These are phyloP conservation scores for Poeciliopsis prolifica DNA, from an alignment of 2,113 vertebrate species.

Conservation along the genomic window DNA sequence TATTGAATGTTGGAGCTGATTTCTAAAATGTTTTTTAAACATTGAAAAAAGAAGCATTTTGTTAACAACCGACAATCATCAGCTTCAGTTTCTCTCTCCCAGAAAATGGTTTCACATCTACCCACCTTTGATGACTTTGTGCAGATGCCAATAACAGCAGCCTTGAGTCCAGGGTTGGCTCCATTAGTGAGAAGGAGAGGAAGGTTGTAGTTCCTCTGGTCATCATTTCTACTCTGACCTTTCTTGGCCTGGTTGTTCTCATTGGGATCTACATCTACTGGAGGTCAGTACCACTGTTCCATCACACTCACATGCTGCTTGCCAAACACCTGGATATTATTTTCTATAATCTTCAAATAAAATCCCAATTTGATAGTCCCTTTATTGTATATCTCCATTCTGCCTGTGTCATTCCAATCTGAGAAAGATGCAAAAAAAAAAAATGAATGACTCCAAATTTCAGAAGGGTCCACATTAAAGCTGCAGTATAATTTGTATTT, in stretches of 20 bases:
- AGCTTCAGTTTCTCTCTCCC: constrained; percentile 44
- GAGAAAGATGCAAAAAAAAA: too few relatives aligned
- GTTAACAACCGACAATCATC: neutral
- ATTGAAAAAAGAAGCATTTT: too few relatives aligned
- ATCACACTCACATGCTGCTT: too few relatives aligned
- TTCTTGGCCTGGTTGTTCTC: constrained; percentile 91
- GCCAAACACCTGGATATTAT: neutral
- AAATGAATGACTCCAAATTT: too few relatives aligned
- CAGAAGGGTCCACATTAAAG: too few relatives aligned
- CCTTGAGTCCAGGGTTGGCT: constrained; percentile 92
- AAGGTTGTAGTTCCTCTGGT: constrained; percentile 92
- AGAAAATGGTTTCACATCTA: neutral
- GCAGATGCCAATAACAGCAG: constrained; percentile 98
- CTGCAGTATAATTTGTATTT: too few relatives aligned
- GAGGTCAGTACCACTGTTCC: constrained; percentile 81
- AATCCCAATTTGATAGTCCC: too few relatives aligned
- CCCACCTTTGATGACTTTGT: constrained; percentile 27
- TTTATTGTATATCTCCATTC: too few relatives aligned
- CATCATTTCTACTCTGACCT: constrained; percentile 93
- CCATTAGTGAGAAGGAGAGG: constrained; percentile 86
- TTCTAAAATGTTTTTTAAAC: too few relatives aligned
- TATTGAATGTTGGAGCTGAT: too few relatives aligned
- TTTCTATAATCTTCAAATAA: too few relatives aligned
- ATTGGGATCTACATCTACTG: constrained; percentile 96
- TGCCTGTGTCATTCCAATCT: too few relatives aligned